Percentiles rank a stretch among this genome's conserved stretches.
Evolutionary conservation across 1,140 invertebrate genomes (phyloP).

Genomic region (Caenorhabditis tropicalis): DNA sequence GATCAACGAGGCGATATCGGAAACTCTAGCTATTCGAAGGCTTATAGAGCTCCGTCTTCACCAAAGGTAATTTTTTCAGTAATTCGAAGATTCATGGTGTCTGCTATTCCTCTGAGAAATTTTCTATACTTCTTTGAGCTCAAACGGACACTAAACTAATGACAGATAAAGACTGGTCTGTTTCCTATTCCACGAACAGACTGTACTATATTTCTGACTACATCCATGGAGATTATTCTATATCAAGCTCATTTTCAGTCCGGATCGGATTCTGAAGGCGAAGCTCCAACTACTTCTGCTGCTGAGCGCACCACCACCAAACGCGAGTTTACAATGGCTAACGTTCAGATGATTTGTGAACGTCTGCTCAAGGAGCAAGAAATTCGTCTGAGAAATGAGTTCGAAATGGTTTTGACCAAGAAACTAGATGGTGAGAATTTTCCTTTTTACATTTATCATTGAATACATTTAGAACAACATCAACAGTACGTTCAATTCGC

Average conservation of each 20-base stretch:
- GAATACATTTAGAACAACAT: conserved; percentile 63
- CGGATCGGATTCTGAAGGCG: conserved; percentile 65
- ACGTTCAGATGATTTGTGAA: conserved; percentile 69
- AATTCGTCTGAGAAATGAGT: conserved; percentile 70
- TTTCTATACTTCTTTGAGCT: neutral
- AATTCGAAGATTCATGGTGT: neutral
- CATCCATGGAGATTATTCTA: neutral
- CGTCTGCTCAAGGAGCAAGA: conserved; percentile 68
- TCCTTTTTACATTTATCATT: neutral
- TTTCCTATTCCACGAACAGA: neutral
- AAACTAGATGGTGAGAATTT: conserved; percentile 63
- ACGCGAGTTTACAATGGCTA: neutral
- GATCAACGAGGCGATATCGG: neutral
- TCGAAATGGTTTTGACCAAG: conserved; percentile 66
- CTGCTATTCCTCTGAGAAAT: conserved; percentile 12
- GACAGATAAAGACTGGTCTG: neutral
- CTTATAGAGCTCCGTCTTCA: conserved; percentile 13
- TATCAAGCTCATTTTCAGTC: conserved; percentile 61
- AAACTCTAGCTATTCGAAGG: neutral
- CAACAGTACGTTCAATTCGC: conserved; percentile 72
- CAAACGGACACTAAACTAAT: neutral
- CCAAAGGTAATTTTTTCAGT: neutral
- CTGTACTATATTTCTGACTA: conserved; percentile 7
- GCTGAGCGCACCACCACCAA: conserved; percentile 50
- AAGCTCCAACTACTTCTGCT: conserved; percentile 37